phyloP scores from a whole-genome alignment of 2,888 invertebrate species.

The Stenchaetothrips biformis region DNA sequence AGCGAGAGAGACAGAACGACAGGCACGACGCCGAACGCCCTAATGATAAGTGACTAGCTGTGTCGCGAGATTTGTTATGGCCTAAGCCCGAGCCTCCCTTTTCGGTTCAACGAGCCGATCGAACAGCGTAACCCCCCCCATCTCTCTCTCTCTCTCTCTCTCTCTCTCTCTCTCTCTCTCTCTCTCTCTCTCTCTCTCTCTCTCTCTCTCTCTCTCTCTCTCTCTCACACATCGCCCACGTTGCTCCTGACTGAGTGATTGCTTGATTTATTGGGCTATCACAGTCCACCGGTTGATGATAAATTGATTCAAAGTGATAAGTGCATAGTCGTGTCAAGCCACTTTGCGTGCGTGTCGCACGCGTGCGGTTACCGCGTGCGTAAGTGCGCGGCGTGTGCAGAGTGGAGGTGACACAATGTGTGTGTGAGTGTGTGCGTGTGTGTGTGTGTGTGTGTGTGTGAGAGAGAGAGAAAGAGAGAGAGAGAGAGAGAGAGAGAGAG shows the following conservation, averaged over 20 bases:
- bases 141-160: too few relatives aligned
- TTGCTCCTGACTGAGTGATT: not conserved
- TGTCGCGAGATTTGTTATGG: constrained; percentile 24
- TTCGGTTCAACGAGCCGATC: too few relatives aligned
- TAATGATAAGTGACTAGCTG: constrained; percentile 25
- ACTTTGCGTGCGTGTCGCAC: not conserved
- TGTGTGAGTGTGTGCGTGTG: too few relatives aligned
- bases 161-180: not conserved
- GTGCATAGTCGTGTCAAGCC: not conserved
- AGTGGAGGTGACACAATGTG: too few relatives aligned
- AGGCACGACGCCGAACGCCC: not conserved
- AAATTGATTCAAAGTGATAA: constrained; percentile 1
- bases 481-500: too few relatives aligned
- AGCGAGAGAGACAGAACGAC: too few relatives aligned
- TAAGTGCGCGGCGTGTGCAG: too few relatives aligned
- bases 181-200: not conserved
- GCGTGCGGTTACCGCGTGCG: not conserved
- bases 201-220: not conserved
- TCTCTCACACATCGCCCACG: not conserved
- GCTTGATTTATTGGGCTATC: constrained; percentile 5
- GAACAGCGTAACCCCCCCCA: too few relatives aligned
- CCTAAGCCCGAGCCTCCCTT: not conserved
- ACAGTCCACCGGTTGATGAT: not conserved
- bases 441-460: too few relatives aligned
- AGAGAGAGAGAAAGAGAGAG: too few relatives aligned